phyloP scores from a whole-genome alignment of 1,140 invertebrate genomes.

The Armadillidium nasatum region DNA sequence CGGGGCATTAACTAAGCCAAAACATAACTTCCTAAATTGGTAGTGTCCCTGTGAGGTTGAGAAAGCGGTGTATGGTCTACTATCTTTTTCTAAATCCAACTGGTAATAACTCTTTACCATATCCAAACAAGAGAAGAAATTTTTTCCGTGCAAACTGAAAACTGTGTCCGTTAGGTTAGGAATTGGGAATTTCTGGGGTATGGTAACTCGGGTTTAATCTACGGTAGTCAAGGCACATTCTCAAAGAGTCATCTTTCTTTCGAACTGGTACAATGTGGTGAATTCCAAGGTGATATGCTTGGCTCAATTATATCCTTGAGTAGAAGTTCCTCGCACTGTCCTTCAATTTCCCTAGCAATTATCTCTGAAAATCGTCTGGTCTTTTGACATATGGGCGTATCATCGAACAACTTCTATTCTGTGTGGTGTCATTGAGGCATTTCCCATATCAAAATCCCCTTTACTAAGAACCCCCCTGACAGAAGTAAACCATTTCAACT shows the following conservation, averaged over 20 bases:
- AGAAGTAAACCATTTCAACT: too few relatives aligned
- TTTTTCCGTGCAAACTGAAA: constrained; percentile 2
- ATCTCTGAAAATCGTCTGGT: not conserved
- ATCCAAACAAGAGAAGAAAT: not conserved
- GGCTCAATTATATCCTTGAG: not conserved
- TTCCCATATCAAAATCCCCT: not conserved
- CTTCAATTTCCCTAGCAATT: constrained; percentile 1
- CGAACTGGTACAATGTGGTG: constrained; percentile 9
- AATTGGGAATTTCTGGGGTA: constrained; percentile 1
- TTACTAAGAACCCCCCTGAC: too few relatives aligned
- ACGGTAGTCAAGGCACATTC: not conserved
- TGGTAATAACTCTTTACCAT: constrained; percentile 17
- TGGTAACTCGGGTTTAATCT: not conserved
- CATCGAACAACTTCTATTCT: not conserved
- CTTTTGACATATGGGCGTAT: not conserved
- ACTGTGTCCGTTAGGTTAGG: constrained; percentile 10
- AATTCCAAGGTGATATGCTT: constrained; percentile 10
- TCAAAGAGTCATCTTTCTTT: constrained; percentile 9
- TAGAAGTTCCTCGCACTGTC: not conserved
- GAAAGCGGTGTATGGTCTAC: not conserved
- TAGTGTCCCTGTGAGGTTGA: too few relatives aligned
- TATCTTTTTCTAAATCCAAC: not conserved
- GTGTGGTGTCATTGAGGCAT: not conserved
- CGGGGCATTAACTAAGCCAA: not conserved
- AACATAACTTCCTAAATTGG: too few relatives aligned